Conservation (phyloP, 2,797 vertebrate species). For the Falco rusticolus region DNA sequence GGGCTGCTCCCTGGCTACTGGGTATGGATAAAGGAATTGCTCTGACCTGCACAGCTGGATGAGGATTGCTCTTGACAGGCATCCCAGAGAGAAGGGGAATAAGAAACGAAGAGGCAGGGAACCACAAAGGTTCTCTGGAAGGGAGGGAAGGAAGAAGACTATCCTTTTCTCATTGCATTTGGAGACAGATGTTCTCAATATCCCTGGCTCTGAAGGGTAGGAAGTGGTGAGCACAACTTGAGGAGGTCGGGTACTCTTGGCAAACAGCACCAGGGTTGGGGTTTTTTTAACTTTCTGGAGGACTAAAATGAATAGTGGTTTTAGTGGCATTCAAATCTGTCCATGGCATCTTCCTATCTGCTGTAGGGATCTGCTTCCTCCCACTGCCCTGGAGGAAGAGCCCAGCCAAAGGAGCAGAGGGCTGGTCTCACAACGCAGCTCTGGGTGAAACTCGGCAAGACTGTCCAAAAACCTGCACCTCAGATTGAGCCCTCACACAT, state of each 20-base stretch:
- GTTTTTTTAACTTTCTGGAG: neutral
- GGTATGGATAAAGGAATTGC: neutral
- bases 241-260: constrained; percentile 27
- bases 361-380: constrained; percentile 32
- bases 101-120: constrained; percentile 38
- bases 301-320: constrained; percentile 54
- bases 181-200: constrained; percentile 66
- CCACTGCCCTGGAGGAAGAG: constrained; percentile 33
- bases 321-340: constrained; percentile 49
- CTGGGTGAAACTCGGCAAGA: neutral
- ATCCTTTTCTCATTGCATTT: neutral
- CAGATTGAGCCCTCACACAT: neutral
- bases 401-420: neutral
- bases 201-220: constrained; percentile 39
- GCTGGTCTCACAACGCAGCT: neutral
- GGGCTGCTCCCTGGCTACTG: neutral
- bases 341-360: constrained; percentile 38
- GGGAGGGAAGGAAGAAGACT: neutral
- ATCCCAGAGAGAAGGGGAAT: neutral
- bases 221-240: constrained; percentile 54
- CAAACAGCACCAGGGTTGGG: neutral
- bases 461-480: neutral
- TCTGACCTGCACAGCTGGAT: constrained; percentile 30
- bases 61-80: constrained; percentile 47
- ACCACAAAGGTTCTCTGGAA: neutral